Evolutionary conservation across 2,797 vertebrate species (phyloP).

Genomic region (Glossophaga mutica): DNA sequence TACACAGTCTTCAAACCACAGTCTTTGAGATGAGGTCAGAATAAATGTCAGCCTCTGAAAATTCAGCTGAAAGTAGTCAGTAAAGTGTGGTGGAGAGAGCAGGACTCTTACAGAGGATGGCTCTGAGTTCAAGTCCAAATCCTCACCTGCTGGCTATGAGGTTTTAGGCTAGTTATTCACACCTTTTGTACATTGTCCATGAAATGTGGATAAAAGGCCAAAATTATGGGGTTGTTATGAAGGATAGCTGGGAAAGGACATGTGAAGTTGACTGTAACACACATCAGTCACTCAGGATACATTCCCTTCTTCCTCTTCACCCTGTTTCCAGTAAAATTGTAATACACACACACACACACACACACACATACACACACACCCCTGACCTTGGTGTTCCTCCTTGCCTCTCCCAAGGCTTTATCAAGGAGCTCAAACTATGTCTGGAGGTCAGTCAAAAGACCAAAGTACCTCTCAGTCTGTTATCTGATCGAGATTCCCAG

Average conservation of each 20-base stretch:
- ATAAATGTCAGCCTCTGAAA: constrained; percentile 8
- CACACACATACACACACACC: no score
- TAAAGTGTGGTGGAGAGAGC: background rate
- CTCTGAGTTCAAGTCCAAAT: background rate
- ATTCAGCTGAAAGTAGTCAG: background rate
- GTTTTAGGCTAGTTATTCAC: background rate
- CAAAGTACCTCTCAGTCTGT: background rate
- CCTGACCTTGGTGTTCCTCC: background rate
- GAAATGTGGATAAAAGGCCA: background rate
- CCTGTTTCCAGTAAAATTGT: background rate
- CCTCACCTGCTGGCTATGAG: background rate
- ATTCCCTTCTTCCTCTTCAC: background rate
- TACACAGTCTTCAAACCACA: background rate
- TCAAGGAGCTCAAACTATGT: background rate
- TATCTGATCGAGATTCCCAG: background rate
- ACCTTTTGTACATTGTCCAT: background rate
- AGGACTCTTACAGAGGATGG: background rate
- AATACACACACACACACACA: background rate
- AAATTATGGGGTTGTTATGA: background rate
- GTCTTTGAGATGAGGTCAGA: background rate
- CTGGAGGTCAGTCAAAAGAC: background rate
- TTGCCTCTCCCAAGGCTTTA: background rate
- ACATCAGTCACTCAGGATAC: background rate
- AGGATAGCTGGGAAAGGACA: background rate
- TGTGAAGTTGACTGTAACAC: background rate